These are phyloP conservation scores for Buceros bicornis DNA, from an alignment of 2,797 vertebrate genomes.

Conservation along the genomic window DNA sequence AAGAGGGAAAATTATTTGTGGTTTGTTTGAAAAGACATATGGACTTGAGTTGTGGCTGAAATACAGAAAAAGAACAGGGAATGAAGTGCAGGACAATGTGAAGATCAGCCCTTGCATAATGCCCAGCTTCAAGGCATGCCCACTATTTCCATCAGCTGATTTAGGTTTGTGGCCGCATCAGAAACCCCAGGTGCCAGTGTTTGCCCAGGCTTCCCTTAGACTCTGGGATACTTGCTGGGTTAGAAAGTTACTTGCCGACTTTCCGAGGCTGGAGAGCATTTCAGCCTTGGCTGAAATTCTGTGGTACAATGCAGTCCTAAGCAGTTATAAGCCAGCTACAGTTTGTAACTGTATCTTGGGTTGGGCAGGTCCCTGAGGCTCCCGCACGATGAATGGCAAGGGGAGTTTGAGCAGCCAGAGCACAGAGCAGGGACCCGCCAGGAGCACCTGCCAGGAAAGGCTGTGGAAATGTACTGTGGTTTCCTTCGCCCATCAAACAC, in stretches of 20 bases:
- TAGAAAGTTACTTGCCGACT: neutral
- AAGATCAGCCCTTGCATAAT: neutral
- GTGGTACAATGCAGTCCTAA: neutral
- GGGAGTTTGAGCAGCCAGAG: neutral
- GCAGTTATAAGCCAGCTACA: neutral
- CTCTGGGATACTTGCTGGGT: neutral
- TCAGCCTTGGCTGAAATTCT: neutral
- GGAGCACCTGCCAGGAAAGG: neutral
- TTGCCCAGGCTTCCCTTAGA: neutral
- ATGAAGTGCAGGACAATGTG: neutral
- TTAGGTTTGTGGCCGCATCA: rapidly evolving
- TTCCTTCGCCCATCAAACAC: neutral
- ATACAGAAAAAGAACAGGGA: neutral
- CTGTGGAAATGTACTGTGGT: neutral
- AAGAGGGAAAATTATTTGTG: neutral
- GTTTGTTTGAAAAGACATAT: neutral
- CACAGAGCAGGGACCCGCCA: rapidly evolving
- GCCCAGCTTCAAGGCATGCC: neutral
- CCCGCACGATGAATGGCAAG: neutral
- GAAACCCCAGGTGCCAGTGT: neutral
- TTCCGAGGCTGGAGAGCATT: neutral
- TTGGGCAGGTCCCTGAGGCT: neutral
- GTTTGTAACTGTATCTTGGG: neutral
- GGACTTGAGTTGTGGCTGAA: neutral
- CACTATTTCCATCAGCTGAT: neutral